Conservation (phyloP, 2,113 vertebrate genomes). For the Petrocephalus microphthalmus region DNA sequence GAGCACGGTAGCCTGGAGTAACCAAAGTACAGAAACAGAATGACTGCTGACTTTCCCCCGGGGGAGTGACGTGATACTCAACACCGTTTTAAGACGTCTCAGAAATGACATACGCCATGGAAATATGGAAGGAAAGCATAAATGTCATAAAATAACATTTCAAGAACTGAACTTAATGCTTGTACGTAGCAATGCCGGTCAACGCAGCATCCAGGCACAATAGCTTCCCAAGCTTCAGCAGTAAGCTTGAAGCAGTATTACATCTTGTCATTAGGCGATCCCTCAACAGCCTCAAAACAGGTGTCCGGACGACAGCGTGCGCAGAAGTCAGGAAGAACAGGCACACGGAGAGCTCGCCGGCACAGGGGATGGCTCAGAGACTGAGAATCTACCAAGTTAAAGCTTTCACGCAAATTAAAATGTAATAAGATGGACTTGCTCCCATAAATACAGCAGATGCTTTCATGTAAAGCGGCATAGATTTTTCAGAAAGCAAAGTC, state of each 20-base stretch:
- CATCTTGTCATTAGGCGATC: not conserved
- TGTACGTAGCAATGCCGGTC: not conserved
- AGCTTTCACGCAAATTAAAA: not conserved
- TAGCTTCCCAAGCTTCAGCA: not conserved
- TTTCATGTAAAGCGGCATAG: not conserved
- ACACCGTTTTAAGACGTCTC: not conserved
- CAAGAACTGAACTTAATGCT: not conserved
- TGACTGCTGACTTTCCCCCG: not conserved
- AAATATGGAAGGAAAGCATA: not conserved
- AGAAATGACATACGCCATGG: not conserved
- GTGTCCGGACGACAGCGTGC: not conserved
- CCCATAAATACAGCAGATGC: not conserved
- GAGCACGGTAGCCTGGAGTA: not conserved
- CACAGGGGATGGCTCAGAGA: not conserved
- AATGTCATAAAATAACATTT: not conserved
- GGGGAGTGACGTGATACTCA: not conserved
- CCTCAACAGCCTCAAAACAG: not conserved
- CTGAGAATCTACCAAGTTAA: not conserved
- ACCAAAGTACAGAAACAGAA: not conserved
- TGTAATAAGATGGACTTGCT: not conserved
- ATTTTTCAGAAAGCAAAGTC: not conserved
- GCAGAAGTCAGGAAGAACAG: not conserved
- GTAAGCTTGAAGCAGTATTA: not conserved
- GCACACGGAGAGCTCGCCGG: not conserved
- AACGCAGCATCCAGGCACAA: not conserved